Percentiles rank a stretch among this genome's conserved stretches.
phyloP scores from a whole-genome alignment of 2,888 invertebrate species.

The Cataglyphis rosenhaueri region DNA sequence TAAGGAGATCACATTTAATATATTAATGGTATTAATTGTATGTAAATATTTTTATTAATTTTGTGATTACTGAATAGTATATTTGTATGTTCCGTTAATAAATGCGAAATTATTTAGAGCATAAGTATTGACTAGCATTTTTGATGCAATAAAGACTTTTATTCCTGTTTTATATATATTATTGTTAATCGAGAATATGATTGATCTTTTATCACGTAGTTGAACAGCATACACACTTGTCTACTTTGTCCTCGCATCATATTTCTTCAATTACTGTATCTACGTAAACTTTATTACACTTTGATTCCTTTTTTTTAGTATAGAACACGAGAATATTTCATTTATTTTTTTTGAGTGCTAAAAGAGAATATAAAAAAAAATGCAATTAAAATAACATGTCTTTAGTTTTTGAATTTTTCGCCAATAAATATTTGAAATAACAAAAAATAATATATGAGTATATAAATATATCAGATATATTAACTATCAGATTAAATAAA shows the following conservation, averaged over 20 bases:
- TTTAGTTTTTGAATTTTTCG: background rate
- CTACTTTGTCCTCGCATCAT: constrained; percentile 48
- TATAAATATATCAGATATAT: background rate
- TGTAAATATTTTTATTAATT: constrained; percentile 15
- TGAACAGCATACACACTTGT: constrained; percentile 7
- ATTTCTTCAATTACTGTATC: background rate
- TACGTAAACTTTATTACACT: background rate
- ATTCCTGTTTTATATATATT: background rate
- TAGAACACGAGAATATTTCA: background rate
- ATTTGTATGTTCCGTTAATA: background rate
- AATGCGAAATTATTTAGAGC: background rate
- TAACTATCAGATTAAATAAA: background rate
- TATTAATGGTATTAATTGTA: background rate
- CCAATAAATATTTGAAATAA: background rate
- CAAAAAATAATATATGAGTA: background rate
- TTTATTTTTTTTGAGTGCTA: background rate
- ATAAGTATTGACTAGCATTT: background rate
- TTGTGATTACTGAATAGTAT: background rate
- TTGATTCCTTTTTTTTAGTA: background rate
- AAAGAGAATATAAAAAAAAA: background rate
- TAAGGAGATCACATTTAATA: background rate
- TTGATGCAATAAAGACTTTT: background rate
- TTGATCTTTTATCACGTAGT: background rate
- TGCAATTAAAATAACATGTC: background rate
- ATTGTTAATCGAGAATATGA: background rate